These are phyloP conservation scores for Tympanoctomys barrerae DNA, from an alignment of 2,797 vertebrate species.

Conservation along the genomic window DNA sequence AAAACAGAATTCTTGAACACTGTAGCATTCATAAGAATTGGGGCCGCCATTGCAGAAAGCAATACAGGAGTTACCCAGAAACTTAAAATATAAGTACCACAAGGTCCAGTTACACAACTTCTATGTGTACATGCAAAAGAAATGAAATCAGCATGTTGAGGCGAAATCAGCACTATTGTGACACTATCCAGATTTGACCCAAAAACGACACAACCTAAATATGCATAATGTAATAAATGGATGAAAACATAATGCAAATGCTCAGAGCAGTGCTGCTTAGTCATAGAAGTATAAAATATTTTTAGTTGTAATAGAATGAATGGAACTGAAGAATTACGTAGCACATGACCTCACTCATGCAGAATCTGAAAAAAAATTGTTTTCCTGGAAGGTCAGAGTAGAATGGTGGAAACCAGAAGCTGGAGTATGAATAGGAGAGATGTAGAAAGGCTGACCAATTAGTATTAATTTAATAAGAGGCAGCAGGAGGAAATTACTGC, in stretches of 20 bases:
- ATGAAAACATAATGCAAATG: not conserved
- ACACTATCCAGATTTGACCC: not conserved
- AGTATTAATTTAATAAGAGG: not conserved
- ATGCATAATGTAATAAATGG: not conserved
- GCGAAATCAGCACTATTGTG: not conserved
- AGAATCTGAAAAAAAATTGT: not conserved
- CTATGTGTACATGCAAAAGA: not conserved
- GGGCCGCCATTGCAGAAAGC: not conserved
- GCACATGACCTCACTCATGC: not conserved
- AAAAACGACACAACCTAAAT: not conserved
- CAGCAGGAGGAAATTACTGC: not conserved
- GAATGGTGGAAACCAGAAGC: not conserved
- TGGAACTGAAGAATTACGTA: not conserved
- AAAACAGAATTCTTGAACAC: not conserved
- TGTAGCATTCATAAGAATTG: not conserved
- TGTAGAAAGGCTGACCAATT: too few relatives aligned
- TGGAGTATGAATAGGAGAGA: not conserved
- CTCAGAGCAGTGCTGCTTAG: not conserved
- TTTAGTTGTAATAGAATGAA: not conserved
- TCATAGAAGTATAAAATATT: not conserved
- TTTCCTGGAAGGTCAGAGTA: not conserved
- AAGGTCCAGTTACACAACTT: not conserved
- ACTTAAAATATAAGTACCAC: not conserved
- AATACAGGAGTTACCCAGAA: not conserved
- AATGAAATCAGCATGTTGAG: not conserved